phyloP scores from a whole-genome alignment of 2,113 vertebrate species.

The Tauraco erythrolophus region DNA sequence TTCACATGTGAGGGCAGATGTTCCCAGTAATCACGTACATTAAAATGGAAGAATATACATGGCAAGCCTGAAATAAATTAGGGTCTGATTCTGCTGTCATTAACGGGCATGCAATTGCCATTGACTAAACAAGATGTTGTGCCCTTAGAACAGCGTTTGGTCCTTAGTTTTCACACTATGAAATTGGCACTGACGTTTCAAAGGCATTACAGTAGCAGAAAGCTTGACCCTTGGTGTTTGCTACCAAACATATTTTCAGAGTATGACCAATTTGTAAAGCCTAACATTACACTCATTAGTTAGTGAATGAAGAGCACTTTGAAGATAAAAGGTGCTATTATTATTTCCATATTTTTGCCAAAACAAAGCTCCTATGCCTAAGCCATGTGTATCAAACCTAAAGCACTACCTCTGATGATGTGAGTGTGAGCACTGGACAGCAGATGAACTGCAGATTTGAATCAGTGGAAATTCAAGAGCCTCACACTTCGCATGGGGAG shows the following conservation, averaged over 20 bases:
- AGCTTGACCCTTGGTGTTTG: conserved; percentile 46
- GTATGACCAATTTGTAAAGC: conserved; percentile 25
- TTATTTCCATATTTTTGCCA: conserved; percentile 44
- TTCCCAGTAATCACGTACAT: not conserved
- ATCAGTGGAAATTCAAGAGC: not conserved
- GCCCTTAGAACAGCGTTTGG: not conserved
- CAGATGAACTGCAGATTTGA: not conserved
- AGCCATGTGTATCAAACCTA: conserved; percentile 29
- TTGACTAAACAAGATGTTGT: not conserved
- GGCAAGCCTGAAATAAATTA: conserved; percentile 37
- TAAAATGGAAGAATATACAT: not conserved
- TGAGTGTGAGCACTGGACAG: not conserved
- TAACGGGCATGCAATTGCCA: not conserved
- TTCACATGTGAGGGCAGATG: not conserved
- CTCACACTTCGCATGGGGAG: not conserved
- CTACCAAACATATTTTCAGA: conserved; percentile 28
- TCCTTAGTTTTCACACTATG: not conserved
- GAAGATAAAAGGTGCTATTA: conserved; percentile 49
- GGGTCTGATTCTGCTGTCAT: not conserved
- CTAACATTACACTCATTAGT: not conserved
- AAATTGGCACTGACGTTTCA: not conserved
- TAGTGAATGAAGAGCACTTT: conserved; percentile 28
- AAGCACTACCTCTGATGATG: not conserved
- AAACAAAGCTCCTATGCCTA: not conserved
- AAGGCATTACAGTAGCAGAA: conserved; percentile 25